Evolutionary conservation across 2,888 invertebrate species (phyloP).

Genomic region (Ferrisia virgata): DNA sequence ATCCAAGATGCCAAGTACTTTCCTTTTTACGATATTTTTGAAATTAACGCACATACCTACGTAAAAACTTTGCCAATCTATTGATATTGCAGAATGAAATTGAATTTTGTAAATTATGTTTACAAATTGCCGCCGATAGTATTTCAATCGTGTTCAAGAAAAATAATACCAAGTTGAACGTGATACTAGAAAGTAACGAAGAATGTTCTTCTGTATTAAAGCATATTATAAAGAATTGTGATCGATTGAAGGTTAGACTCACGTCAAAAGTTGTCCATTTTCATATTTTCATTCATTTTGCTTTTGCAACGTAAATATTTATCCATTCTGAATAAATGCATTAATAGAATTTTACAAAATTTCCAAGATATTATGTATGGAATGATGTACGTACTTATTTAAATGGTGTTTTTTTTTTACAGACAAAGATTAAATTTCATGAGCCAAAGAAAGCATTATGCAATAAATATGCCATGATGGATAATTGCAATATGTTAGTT

Average conservation of each 20-base stretch:
- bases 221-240: neutral
- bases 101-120: neutral
- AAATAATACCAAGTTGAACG: neutral
- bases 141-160: neutral
- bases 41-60: no score
- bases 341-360: no score
- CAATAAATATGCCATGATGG: neutral
- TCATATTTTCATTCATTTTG: no score
- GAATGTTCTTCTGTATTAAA: neutral
- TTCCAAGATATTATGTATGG: no score
- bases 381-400: no score
- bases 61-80: no score
- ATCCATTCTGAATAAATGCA: no score
- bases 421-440: neutral
- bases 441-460: neutral
- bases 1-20: conserved; percentile 20
- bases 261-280: no score
- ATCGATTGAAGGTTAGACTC: neutral
- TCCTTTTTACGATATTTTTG: neutral
- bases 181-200: neutral
- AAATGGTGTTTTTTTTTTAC: no score
- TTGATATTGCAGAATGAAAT: neutral
- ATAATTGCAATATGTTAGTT: neutral
- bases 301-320: no score
- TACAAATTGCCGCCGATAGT: neutral